These are phyloP conservation scores for Geotrupes spiniger DNA, from an alignment of 2,888 invertebrate genomes.

Conservation along the genomic window DNA sequence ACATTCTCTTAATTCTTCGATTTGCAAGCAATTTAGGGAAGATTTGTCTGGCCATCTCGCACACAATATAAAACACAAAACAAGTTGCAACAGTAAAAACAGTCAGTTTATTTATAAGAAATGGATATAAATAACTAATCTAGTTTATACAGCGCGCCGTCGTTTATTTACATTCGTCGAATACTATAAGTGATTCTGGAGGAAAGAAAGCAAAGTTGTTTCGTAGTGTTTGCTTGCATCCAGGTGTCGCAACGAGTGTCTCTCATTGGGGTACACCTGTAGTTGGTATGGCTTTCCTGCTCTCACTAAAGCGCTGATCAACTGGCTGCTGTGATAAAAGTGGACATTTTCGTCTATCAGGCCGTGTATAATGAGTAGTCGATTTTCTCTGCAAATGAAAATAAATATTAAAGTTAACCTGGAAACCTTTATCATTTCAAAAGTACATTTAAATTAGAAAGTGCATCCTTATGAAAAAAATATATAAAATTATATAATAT, in stretches of 20 bases:
- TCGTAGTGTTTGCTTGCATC: slow-evolving; percentile 97
- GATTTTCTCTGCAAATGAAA: slow-evolving; percentile 65
- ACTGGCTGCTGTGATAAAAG: slow-evolving; percentile 90
- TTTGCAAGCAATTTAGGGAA: too few relatives aligned
- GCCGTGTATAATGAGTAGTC: slow-evolving; percentile 93
- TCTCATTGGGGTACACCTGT: slow-evolving; percentile 94
- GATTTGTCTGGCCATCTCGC: too few relatives aligned
- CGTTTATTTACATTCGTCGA: slow-evolving; percentile 13
- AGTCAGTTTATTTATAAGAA: slow-evolving; percentile 40
- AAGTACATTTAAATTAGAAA: slow-evolving; percentile 15
- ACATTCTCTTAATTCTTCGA: too few relatives aligned
- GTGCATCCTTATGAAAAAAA: too few relatives aligned
- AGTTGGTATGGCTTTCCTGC: slow-evolving; percentile 95
- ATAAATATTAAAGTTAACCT: slow-evolving; percentile 3
- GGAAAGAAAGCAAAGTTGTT: slow-evolving; percentile 86
- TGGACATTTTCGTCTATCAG: slow-evolving; percentile 99
- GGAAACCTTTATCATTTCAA: slow-evolving; percentile 7
- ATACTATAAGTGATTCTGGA: slow-evolving; percentile 72
- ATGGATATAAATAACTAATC: slow-evolving; percentile 38
- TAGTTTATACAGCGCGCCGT: slow-evolving; percentile 16
- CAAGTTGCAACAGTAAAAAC: slow-evolving; percentile 31
- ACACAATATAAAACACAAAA: slow-evolving; percentile 4
- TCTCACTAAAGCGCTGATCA: slow-evolving; percentile 85
- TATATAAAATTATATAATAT: slow-evolving; percentile 6
- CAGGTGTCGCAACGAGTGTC: slow-evolving; percentile 90